Evolutionary conservation across 2,888 invertebrate species (phyloP).

Genomic region (Cheilosia pagana): DNA sequence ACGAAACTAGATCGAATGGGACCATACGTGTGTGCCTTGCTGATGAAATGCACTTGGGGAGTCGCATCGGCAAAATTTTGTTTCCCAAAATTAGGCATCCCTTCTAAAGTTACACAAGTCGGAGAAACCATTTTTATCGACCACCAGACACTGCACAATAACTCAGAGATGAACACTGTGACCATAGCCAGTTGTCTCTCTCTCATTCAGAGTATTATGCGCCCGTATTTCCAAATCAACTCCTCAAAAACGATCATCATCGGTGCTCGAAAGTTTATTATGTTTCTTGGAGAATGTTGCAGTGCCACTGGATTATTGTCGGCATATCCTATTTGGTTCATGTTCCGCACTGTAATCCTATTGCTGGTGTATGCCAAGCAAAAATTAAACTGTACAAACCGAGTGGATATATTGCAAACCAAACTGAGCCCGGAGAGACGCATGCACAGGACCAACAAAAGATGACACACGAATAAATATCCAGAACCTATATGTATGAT

Average conservation of each 20-base stretch:
- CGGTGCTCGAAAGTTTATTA: constrained; percentile 12
- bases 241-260: constrained; percentile 3
- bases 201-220: neutral
- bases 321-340: constrained; percentile 12
- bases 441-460: neutral
- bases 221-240: constrained; percentile 1
- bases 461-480: neutral
- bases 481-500: neutral
- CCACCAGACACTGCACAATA: neutral
- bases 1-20: neutral
- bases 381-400: constrained; percentile 25
- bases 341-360: constrained; percentile 26
- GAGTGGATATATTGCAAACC: neutral
- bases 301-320: neutral
- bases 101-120: neutral
- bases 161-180: neutral
- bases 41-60: neutral
- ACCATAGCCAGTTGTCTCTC: too few relatives aligned
- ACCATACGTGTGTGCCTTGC: neutral
- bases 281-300: constrained; percentile 6
- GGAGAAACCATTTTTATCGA: neutral
- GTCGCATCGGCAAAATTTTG: neutral
- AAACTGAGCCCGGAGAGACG: neutral
- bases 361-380: constrained; percentile 14
- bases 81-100: neutral